phyloP scores from a whole-genome alignment of 2,888 invertebrate species.

The Coecobrya sp. region DNA sequence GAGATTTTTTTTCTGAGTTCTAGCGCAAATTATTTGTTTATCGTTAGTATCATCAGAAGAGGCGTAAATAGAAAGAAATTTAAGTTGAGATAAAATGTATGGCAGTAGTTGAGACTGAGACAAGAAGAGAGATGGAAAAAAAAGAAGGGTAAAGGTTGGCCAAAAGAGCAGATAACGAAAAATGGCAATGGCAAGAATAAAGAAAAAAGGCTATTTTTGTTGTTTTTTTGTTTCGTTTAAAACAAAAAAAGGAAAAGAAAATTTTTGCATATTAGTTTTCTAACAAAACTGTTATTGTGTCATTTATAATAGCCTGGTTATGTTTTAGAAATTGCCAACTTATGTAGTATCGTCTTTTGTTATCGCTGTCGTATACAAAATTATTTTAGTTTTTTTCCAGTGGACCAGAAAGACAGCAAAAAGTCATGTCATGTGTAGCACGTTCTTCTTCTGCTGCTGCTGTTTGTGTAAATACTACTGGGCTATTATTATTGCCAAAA shows the following conservation, averaged over 20 bases:
- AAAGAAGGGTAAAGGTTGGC: conserved; percentile 16
- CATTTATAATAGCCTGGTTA: neutral
- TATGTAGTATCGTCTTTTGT: neutral
- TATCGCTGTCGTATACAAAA: neutral
- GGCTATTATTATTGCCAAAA: conserved; percentile 22
- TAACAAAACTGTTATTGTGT: neutral
- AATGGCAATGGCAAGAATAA: neutral
- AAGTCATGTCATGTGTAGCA: neutral
- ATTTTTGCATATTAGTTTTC: conserved; percentile 26
- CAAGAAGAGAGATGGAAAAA: neutral
- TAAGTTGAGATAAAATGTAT: neutral
- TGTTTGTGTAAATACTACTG: too few species aligned
- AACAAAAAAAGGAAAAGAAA: conserved; percentile 28
- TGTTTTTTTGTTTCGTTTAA: neutral
- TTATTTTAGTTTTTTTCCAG: neutral
- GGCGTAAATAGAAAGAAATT: conserved; percentile 25
- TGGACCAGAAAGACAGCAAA: neutral
- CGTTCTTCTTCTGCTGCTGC: neutral
- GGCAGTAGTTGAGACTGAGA: neutral
- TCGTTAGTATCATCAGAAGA: neutral
- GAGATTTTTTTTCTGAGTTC: conserved; percentile 7
- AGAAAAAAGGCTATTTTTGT: neutral
- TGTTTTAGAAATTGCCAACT: neutral
- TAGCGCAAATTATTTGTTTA: conserved; percentile 42
- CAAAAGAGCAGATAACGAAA: neutral